Conservation (phyloP, 1,140 invertebrate genomes). For the Prorops nasuta region DNA sequence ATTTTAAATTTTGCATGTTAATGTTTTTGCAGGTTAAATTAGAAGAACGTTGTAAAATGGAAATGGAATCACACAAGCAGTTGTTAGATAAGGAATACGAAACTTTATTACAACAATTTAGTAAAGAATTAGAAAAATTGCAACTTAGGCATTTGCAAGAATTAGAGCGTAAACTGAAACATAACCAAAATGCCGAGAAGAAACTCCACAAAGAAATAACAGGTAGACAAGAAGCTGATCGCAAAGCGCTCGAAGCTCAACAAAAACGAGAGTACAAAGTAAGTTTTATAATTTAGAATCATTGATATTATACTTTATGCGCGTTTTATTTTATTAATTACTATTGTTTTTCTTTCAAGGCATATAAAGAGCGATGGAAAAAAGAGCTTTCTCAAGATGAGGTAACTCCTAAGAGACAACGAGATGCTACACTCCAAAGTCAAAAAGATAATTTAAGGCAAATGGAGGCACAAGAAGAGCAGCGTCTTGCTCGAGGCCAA, state of each 20-base stretch:
- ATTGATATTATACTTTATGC: not conserved
- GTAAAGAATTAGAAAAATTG: constrained; percentile 88
- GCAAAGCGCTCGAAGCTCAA: constrained; percentile 83
- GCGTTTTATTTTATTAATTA: constrained; percentile 1
- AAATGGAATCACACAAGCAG: constrained; percentile 95
- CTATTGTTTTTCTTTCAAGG: constrained; percentile 40
- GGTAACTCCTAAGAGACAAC: constrained; percentile 86
- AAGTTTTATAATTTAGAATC: constrained; percentile 5
- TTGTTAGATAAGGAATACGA: constrained; percentile 97
- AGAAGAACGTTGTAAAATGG: constrained; percentile 92
- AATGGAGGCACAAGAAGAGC: constrained; percentile 88
- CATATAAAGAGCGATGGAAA: constrained; percentile 96
- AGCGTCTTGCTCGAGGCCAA: constrained; percentile 80
- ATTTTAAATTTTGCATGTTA: not conserved
- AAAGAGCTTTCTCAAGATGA: constrained; percentile 88
- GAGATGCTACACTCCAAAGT: constrained; percentile 85
- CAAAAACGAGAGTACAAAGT: constrained; percentile 97
- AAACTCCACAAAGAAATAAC: constrained; percentile 92
- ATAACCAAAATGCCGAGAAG: constrained; percentile 86
- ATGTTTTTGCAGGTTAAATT: constrained; percentile 62
- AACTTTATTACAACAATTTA: constrained; percentile 83
- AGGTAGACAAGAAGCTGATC: constrained; percentile 83
- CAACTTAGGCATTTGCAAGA: constrained; percentile 88
- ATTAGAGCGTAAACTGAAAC: constrained; percentile 83
- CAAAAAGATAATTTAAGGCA: constrained; percentile 92